Evolutionary conservation across 2,888 invertebrate genomes (phyloP), one percentile per base, ranked within the genome.

Genomic region (Abscondita cerata): DNA sequence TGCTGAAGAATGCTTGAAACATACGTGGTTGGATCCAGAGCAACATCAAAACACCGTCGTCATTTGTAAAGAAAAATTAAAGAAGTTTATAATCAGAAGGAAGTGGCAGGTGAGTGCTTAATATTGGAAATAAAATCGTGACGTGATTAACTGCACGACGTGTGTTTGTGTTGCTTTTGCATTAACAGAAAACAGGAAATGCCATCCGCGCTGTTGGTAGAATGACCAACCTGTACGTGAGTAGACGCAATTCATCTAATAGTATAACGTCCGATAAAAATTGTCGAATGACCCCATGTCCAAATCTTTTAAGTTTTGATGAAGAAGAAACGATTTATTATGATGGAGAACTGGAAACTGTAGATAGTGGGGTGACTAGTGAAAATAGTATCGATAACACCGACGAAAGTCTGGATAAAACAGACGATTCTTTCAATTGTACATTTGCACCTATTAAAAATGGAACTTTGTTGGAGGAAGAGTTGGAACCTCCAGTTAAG

Each of bases 81-180:
- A 92, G 79, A 90, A 89, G 73, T 92, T 92, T 77, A 89, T 92
- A 54, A 89, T 91, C 71, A 83, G 91, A 71, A 84, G 92, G 75
- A 92, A 92, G 81, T 92, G 92, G 92, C 92, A 92, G 88, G 92
- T 91, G 80, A 76, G 85, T 81, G 52, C n/a, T n/a, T n/a, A 11
- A 34, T 36, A 46, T 56, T 59, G 38, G 20, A n/a, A n/a, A n/a
- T n/a, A n/a, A 57, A 48, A 25, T 31, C 6, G 48, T 48, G 31
- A 6, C 15, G 19, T 33, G 4, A 44, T 46, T 59, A 44, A 36
- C 56, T 60, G 52, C 53, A 54, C 65, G 59, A 41, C 68, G n/a
- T n/a, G 61, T 68, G 67, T 67, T 59, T 72, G 68, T 70, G 59
- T 66, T 70, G 69, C 68, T 65, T 67, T 68, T 69, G 69, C 70